Base-by-base conservation (phyloP, 2,797 vertebrate species). In the Poeciliopsis paucimaculata region DNA sequence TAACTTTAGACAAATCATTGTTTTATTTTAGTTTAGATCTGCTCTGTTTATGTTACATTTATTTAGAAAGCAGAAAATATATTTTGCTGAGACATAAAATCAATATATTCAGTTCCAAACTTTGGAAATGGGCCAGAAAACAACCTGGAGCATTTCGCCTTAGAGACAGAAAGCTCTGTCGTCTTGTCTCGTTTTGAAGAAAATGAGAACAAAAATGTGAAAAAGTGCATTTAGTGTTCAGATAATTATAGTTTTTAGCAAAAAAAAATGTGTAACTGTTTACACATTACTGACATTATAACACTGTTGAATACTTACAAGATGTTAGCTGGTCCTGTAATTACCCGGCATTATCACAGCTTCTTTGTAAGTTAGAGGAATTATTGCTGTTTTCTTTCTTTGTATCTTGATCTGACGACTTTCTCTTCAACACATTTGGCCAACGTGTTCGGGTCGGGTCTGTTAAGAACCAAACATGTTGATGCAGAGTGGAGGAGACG, bases 401-500 rank as follows among this genome's bases (percentile, higher is more conserved):
- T 36, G 9, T 85, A 73, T 12, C 79, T 83, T 84, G 81, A 66
- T 47, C 20, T 77, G 28, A 10, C 41, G 18, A 81, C 75, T 75
- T 84, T 70, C 26, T 57, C n/a, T n/a, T 36, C 77, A 51, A 9
- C 55, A 15, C 49, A 60, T 75, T 82, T 51, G 34, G 11, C 64
- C 68, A 78, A 71, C 79, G 53, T 85, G 72, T 53, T 81, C 57
- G 34, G 80, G 74, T 70, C 66, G 0, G 72, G 80, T 84, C 43
- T 64, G 62, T 23, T 64, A 80, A 72, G 75, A 83, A 73, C 45
- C 23, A 43, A 82, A 84, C 49, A 28, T 43, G 77, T 85, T 91
- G 86, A 91, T 68, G 10, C 73, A 79, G 76, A 91, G 80, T 28
- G 80, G 72, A 88, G 86, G 84, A 85, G 88, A 90, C 88, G 13